These are phyloP conservation scores for Tor tambroides DNA, from an alignment of 2,113 vertebrate species.

Conservation along the genomic window DNA sequence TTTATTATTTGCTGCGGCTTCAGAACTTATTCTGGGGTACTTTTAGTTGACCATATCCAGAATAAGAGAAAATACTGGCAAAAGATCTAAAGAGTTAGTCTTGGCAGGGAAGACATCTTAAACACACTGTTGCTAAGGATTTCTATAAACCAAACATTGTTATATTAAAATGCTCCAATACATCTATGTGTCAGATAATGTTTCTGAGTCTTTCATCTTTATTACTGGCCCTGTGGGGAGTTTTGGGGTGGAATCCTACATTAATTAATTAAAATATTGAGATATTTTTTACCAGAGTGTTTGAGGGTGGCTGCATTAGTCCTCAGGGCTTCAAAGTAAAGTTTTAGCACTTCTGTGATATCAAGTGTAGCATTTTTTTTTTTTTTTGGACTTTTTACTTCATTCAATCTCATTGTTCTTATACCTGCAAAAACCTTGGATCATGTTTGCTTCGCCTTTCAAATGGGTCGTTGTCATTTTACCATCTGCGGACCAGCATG, in stretches of 20 bases:
- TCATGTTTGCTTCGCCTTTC: conserved; percentile 81
- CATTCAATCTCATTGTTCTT: conserved; percentile 79
- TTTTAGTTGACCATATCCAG: conserved; percentile 25
- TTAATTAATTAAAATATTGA: conserved; percentile 72
- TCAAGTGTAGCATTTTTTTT: conserved; percentile 60
- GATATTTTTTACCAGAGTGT: conserved; percentile 71
- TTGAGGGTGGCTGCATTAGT: conserved; percentile 39
- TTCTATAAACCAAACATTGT: conserved; percentile 64
- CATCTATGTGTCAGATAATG: conserved; percentile 62
- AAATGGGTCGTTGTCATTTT: conserved; percentile 83
- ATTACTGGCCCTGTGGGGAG: conserved; percentile 66
- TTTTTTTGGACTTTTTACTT: conserved; percentile 68
- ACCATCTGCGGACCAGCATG: conserved; percentile 86
- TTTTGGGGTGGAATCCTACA: conserved; percentile 65
- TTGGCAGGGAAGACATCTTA: conserved; percentile 62
- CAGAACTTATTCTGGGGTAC: conserved; percentile 25
- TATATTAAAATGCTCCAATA: conserved; percentile 61
- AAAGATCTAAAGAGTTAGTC: conserved; percentile 63
- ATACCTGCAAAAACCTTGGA: conserved; percentile 75
- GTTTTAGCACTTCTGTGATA: conserved; percentile 66
- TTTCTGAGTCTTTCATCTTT: conserved; percentile 65
- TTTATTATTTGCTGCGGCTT: conserved; percentile 38
- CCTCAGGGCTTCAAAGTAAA: conserved; percentile 45
- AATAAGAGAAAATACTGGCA: conserved; percentile 58
- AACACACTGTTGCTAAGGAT: conserved; percentile 64